Evolutionary conservation across 2,888 invertebrate genomes (phyloP), one percentile per base, ranked within the genome.

Genomic region (Onthophagus sagittarius): DNA sequence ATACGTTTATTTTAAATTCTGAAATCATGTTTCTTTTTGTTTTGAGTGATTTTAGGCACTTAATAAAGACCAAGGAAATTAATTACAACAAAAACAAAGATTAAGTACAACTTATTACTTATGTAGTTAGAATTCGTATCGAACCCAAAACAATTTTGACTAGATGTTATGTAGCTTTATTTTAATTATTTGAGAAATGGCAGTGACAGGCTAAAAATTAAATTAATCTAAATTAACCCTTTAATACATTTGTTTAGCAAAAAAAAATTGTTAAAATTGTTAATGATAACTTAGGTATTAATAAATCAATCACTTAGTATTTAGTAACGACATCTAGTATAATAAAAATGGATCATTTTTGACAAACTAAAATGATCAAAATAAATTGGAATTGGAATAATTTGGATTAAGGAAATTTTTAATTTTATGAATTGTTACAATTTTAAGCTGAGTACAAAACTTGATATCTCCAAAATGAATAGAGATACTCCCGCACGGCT

Each of bases 121-220:
- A n/a, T n/a, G n/a, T 14, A 67, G 67, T 65, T 67, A 72, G 65
- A 67, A 72, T 65, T 71, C 71, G 64, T 73, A 71, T 71, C 62
- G 6, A 53, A 53, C 39, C 39, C 9, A 53, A 53, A 53, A 71
- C 15, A 63, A 72, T 74, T 71, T 71, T 72, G 74, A 74, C 74
- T 74, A 74, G 74, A 74, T 63, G 74, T 72, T 71, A 72, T 65
- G 62, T 62, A 71, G 71, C 23, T 65, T 72, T 67, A 72, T 23
- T 72, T 31, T 39, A 72, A 32, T 71, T 62, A 71, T 63, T 72
- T 71, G 67, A 72, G 32, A 72, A 71, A 71, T 74, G 74, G 74
- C 74, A 74, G 74, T 74, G 74, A 74, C 67, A 74, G 71, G 39
- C 23, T 23, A 23, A 23, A n/a, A 23, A 23, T 23, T 23, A 23